These are phyloP conservation scores for Athalia circularis DNA, from an alignment of 2,888 invertebrate genomes.

Conservation along the genomic window DNA sequence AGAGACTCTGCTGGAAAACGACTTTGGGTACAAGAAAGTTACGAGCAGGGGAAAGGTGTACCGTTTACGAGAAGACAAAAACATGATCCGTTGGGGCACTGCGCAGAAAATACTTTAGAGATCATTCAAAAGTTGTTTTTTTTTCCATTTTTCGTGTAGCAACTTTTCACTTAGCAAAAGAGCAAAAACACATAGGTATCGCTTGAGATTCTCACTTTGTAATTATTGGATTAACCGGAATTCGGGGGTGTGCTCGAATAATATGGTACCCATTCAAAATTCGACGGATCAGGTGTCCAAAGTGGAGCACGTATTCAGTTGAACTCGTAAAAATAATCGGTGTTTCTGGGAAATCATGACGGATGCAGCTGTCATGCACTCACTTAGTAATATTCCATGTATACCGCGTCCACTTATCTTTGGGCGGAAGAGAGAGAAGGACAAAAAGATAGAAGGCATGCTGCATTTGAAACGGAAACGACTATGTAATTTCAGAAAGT, in stretches of 20 bases:
- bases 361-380: constrained; percentile 38
- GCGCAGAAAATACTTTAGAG: constrained; percentile 3
- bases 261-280: not conserved
- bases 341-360: constrained; percentile 30
- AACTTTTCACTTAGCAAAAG: not conserved
- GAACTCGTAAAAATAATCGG: constrained; percentile 22
- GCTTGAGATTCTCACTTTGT: too few relatives aligned
- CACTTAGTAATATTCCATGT: constrained; percentile 27
- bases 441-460: not conserved
- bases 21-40: constrained; percentile 41
- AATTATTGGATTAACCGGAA: too few relatives aligned
- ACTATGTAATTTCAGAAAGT: constrained; percentile 36
- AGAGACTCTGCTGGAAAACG: constrained; percentile 34
- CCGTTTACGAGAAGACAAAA: constrained; percentile 41
- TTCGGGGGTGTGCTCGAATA: not conserved
- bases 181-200: not conserved
- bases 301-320: constrained; percentile 2
- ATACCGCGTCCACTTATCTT: constrained; percentile 32
- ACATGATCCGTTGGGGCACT: constrained; percentile 20
- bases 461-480: constrained; percentile 26
- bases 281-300: not conserved
- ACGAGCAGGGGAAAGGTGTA: constrained; percentile 30
- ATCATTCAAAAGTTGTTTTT: constrained; percentile 20
- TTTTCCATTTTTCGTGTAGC: not conserved
- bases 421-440: constrained; percentile 14